Percentiles rank a stretch among this genome's conserved stretches.
These are phyloP conservation scores for Zoanthus sansibaricus DNA, from an alignment of 92 coral and sea anemone species.

Conservation along the genomic window DNA sequence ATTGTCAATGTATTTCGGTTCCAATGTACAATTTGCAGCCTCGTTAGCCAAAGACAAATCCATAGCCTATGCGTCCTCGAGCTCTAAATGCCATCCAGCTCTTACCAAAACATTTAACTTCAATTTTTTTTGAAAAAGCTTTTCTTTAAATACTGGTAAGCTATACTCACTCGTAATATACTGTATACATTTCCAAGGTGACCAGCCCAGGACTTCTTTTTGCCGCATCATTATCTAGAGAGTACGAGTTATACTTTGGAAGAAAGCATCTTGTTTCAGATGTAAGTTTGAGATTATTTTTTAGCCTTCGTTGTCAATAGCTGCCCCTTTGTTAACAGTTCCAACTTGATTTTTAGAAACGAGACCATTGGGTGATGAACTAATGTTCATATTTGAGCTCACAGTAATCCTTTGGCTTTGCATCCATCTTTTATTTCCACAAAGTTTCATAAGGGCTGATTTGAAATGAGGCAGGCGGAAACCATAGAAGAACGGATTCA, in stretches of 20 bases:
- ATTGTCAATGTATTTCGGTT: too few species aligned
- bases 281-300: neutral
- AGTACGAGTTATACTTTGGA: conserved; percentile 3
- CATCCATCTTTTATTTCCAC: neutral
- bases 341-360: conserved; percentile 1
- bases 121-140: too few species aligned
- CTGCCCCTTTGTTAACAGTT: neutral
- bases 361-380: neutral
- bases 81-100: too few species aligned
- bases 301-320: neutral
- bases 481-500: conserved; percentile 78
- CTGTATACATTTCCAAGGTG: neutral
- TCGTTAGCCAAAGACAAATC: too few species aligned
- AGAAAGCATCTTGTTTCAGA: neutral
- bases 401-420: neutral
- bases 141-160: too few species aligned
- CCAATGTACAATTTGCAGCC: too few species aligned
- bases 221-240: neutral
- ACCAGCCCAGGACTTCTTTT: neutral
- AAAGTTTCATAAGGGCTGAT: conserved; percentile 57
- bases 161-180: neutral
- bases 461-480: conserved; percentile 77
- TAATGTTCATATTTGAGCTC: neutral
- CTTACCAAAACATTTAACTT: too few species aligned
- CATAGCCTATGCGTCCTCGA: too few species aligned